Percentiles rank a stretch among this genome's conserved stretches.
Evolutionary conservation across 2,113 vertebrate genomes (phyloP).

Genomic region (Siniperca knerii): DNA sequence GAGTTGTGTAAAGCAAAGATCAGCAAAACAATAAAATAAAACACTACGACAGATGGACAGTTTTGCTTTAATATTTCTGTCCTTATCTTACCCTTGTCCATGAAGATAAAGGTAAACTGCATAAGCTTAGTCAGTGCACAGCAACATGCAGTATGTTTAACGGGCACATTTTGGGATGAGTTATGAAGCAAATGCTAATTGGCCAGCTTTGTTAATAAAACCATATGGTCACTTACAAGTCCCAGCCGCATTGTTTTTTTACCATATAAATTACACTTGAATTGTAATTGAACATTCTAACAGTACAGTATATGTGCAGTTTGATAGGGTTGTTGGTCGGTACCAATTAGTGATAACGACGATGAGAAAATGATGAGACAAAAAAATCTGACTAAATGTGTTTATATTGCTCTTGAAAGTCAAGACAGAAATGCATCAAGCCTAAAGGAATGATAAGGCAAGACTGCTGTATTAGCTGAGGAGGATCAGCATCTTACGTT

Average conservation of each 20-base stretch:
- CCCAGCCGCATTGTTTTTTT: neutral
- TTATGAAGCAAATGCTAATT: conserved; percentile 49
- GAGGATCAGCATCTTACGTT: neutral
- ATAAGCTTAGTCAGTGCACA: neutral
- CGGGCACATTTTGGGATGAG: conserved; percentile 22
- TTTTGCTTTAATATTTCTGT: conserved; percentile 60
- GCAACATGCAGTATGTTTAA: conserved; percentile 4
- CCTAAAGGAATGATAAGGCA: neutral
- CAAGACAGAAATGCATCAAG: neutral
- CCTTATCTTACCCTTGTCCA: conserved; percentile 58
- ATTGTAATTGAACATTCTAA: neutral
- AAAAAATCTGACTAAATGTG: neutral
- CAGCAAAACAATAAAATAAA: conserved; percentile 70
- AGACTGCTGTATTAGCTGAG: neutral
- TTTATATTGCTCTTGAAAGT: neutral
- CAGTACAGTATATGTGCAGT: neutral
- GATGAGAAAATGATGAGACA: neutral
- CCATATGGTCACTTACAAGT: conserved; percentile 33
- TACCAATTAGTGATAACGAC: neutral
- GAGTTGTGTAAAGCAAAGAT: conserved; percentile 45
- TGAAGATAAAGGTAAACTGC: conserved; percentile 54
- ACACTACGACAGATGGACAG: conserved; percentile 60
- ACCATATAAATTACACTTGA: neutral
- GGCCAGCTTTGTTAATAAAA: conserved; percentile 34
- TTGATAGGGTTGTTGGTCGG: neutral